Conservation (phyloP, 2,888 invertebrate species). For the Cryptus armator region DNA sequence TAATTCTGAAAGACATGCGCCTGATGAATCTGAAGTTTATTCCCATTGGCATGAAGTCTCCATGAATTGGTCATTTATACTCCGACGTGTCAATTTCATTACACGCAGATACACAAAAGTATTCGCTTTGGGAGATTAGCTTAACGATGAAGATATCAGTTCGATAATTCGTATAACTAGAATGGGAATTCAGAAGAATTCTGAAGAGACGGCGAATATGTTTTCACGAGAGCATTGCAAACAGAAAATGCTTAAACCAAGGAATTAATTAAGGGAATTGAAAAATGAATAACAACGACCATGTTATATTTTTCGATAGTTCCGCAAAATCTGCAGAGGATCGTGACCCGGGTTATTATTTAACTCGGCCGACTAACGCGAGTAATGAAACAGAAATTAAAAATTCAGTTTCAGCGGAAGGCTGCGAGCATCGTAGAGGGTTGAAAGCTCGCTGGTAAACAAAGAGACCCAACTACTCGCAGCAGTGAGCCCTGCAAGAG, state of each 20-base stretch:
- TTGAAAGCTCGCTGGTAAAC: constrained; percentile 15
- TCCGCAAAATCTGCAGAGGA: not conserved
- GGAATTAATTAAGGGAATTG: no score
- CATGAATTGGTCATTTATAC: not conserved
- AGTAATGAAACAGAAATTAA: constrained; percentile 49
- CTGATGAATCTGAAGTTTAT: not conserved
- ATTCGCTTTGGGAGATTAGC: not conserved
- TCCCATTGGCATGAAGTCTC: not conserved
- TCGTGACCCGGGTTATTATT: constrained; percentile 3
- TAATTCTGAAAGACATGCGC: not conserved
- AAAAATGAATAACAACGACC: not conserved
- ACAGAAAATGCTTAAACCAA: not conserved
- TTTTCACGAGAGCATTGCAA: not conserved
- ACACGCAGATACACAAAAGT: not conserved
- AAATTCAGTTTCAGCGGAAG: constrained; percentile 39
- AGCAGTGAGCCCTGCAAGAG: constrained; percentile 32
- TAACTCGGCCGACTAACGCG: not conserved
- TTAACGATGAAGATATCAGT: not conserved
- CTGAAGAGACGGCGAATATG: not conserved
- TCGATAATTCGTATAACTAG: not conserved
- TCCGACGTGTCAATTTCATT: not conserved
- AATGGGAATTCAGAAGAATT: not conserved
- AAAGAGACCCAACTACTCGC: constrained; percentile 2
- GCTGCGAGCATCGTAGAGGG: not conserved
- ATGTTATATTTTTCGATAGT: not conserved